Conservation (phyloP, 2,888 invertebrate genomes). For the Hemaris fuciformis region DNA sequence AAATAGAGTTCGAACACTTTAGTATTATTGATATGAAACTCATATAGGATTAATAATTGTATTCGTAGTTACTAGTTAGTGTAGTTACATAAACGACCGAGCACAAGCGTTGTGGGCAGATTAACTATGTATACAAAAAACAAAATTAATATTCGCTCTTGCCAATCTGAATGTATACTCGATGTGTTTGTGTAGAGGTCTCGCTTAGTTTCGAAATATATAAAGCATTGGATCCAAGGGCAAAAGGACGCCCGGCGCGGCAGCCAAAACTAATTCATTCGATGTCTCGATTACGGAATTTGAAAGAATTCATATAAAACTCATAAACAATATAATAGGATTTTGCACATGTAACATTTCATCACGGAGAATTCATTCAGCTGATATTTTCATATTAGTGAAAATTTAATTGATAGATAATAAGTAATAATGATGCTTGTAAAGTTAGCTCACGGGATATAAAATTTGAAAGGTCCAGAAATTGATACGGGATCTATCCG, state of each 20-base stretch:
- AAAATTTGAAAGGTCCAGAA: not conserved
- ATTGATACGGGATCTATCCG: not conserved
- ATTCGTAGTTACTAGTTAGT: no score
- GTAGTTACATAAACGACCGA: not conserved
- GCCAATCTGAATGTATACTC: not conserved
- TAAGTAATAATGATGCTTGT: slow-evolving; percentile 38
- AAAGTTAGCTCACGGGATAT: slow-evolving; percentile 22
- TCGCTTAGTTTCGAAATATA: slow-evolving; percentile 1
- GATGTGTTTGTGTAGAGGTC: not conserved
- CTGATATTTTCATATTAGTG: slow-evolving; percentile 28
- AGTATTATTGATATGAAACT: not conserved
- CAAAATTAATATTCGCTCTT: not conserved
- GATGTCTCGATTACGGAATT: not conserved
- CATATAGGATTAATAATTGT: not conserved
- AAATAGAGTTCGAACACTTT: not conserved
- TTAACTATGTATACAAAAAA: slow-evolving; percentile 1
- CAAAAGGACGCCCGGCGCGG: not conserved
- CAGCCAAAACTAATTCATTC: not conserved
- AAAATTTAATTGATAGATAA: slow-evolving; percentile 37
- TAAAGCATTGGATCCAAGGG: not conserved
- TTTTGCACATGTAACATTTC: slow-evolving; percentile 20
- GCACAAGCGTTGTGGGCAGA: not conserved
- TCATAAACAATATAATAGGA: not conserved
- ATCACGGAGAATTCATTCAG: slow-evolving; percentile 29
- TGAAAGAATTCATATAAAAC: not conserved